A percentile compares a stretch with the other conserved stretches of the same genome.
These are phyloP conservation scores for Limnothrissa miodon DNA, from an alignment of 2,113 vertebrate genomes.

Conservation along the genomic window DNA sequence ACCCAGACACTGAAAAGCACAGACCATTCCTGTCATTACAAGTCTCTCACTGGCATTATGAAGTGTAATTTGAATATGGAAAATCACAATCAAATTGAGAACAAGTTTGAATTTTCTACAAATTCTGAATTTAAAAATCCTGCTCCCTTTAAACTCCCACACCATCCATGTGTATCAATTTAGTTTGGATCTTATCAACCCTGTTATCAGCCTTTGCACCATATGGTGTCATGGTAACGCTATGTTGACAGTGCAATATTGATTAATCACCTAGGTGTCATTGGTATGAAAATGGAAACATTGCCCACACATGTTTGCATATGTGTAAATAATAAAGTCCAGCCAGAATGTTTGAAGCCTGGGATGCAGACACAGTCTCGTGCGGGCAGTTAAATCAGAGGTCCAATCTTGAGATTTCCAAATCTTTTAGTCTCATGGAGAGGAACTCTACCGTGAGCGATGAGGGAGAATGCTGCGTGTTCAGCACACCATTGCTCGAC, in stretches of 20 bases:
- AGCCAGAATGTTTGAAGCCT: not conserved
- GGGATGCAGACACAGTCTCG: not conserved
- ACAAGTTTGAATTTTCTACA: no score
- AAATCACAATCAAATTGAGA: no score
- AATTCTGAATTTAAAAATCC: no score
- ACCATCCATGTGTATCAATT: no score
- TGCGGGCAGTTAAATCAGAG: not conserved
- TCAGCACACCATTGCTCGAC: conserved; percentile 64
- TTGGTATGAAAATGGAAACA: not conserved
- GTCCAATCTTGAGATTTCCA: not conserved
- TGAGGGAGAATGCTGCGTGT: conserved; percentile 63
- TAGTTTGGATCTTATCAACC: not conserved
- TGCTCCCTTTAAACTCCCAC: no score
- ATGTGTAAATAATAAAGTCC: not conserved
- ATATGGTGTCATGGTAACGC: not conserved
- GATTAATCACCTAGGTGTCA: not conserved
- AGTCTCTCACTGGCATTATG: no score
- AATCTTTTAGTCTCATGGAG: conserved; percentile 25
- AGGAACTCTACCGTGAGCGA: conserved; percentile 17
- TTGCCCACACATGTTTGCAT: not conserved
- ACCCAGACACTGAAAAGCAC: no score
- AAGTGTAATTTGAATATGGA: no score
- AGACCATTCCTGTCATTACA: no score
- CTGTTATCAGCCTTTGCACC: not conserved
- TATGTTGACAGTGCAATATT: not conserved